Base-by-base conservation (phyloP, 2,113 vertebrate species). In the Nesoenas mayeri region DNA sequence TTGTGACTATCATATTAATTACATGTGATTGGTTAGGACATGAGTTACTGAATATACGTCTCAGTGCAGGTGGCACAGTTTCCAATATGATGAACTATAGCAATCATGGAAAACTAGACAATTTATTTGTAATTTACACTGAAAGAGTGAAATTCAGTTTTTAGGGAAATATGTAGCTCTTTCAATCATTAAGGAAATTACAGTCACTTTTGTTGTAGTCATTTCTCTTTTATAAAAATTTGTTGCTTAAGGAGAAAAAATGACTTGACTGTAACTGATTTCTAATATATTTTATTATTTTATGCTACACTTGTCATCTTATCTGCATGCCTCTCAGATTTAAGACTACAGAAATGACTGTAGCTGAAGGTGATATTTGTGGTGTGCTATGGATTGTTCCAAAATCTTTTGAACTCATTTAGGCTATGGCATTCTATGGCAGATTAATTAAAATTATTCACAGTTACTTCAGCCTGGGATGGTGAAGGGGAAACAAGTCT, bases 401-500 rank as follows among this genome's bases (percentile, higher is more conserved):
- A 31, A 97, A 98, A 98, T 96, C 40, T 96, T 97, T 96, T 97
- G 64, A 97, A 97, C 85, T 97, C 72, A 96, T 98, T 98, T 97
- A 95, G 90, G 28, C 60, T 93, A 87, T 97, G 95, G 91, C 87
- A 96, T 96, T 97, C 96, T 97, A 85, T 97, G 96, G 74, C 84
- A 97, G 94, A 97, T 97, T 97, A 98, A 97, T 98, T 98, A 97
- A 98, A 98, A 97, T 97, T 95, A 97, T 97, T 97, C 82, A 89
- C 85, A 91, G 64, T 96, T 96, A 92, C 74, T 92, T 97, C 93
- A 95, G 79, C 73, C 74, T 95, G 66, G 61, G 78, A 53, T 64
- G 15, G 65, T 91, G 85, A 87, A 74, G 82, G 34, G 91, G 80
- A 87, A 94, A 81, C n/a, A 85, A 57, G 26, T 66, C 79, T 84